Base-by-base conservation (phyloP, 2,113 vertebrate species). In the Ammospiza caudacuta region DNA sequence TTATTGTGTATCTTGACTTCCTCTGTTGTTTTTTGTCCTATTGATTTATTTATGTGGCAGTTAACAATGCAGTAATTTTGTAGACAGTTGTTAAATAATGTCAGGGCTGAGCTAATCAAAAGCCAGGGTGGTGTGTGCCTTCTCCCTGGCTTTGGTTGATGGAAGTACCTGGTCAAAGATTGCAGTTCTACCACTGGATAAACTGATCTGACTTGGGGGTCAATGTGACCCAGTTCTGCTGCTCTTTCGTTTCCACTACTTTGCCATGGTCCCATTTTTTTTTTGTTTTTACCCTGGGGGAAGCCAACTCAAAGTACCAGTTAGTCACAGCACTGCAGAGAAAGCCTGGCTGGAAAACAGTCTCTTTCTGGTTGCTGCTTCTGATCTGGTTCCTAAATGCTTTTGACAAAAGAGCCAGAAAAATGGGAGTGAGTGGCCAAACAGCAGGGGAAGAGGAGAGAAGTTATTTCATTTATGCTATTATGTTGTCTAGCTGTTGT, bases 281-380 rank as follows among this genome's bases (percentile, higher is more conserved):
- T 58, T 35, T 16, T 58, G 19, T 6, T 59, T 82, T 81, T n/a
- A 43, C 33, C 23, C 25, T 66, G 13, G 4, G 9, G 37, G 18
- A 22, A 61, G 41, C 23, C 54, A 70, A 0, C 18, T 80, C 1
- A 0, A 21, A 68, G 8, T 54, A 47, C 18, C 11, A 35, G 10
- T 87, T 79, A 62, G 17, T 69, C 35, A 28, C 7, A 27, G 73
- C 15, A 3, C 16, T 37, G 17, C 41, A 59, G 35, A 68, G 43
- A 28, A 44, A 58, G 21, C 47, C 44, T 58, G 27, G 5, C 59
- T 90, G 54, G 21, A 77, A 69, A 54, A 37, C 5, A 81, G 12
- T 11, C 6, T 28, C 10, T 54, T 80, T 76, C 63, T 63, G 43
- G 9, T 83, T 54, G 21, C 47, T 84, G 47, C 4, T 39, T 77